Evolutionary conservation across 1,140 invertebrate genomes (phyloP).

Genomic region (Eupristina koningsbergeri): DNA sequence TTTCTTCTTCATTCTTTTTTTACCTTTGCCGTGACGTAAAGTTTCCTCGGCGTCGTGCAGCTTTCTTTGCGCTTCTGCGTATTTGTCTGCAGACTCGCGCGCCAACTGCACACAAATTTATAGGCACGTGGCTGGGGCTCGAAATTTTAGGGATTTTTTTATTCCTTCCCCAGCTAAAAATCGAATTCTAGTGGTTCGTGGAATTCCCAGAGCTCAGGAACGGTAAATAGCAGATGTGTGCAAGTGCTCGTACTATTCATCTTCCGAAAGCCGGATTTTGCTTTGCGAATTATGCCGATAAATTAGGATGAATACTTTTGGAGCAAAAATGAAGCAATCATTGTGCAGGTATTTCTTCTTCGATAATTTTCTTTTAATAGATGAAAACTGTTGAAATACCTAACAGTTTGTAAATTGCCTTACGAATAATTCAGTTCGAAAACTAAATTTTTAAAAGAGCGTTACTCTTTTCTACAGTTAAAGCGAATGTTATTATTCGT

Average conservation of each 20-base stretch:
- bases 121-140: no score
- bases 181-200: neutral
- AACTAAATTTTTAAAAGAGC: neutral
- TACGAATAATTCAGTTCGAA: neutral
- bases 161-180: neutral
- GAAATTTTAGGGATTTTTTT: neutral
- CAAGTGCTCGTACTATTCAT: no score
- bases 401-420: neutral
- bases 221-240: neutral
- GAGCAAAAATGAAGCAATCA: neutral
- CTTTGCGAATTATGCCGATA: neutral
- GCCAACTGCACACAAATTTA: constrained; percentile 1
- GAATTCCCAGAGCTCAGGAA: neutral
- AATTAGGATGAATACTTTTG: neutral
- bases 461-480: neutral
- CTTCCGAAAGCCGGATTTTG: neutral
- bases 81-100: neutral
- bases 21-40: no score
- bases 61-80: neutral
- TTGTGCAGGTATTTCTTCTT: neutral
- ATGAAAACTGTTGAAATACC: neutral
- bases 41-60: constrained; percentile 4
- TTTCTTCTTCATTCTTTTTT: no score
- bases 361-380: neutral
- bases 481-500: neutral